These are phyloP conservation scores for Urocitellus parryii DNA, from an alignment of 2,113 vertebrate species.

Conservation along the genomic window DNA sequence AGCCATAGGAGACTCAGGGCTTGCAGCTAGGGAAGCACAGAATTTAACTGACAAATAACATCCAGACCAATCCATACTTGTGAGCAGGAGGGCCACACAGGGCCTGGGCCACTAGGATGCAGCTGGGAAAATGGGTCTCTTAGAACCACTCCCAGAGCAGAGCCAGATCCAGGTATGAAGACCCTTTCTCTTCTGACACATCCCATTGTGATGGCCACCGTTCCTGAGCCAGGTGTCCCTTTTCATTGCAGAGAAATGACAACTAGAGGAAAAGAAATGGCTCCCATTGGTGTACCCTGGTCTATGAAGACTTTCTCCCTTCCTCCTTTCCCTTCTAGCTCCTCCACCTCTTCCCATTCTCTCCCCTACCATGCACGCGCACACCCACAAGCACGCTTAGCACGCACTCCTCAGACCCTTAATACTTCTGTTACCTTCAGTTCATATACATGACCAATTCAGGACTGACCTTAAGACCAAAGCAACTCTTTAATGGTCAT, in stretches of 20 bases:
- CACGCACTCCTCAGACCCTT: slow-evolving; percentile 61
- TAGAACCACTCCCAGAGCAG: neutral
- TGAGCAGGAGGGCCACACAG: neutral
- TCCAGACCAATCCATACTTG: neutral
- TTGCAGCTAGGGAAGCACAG: slow-evolving; percentile 32
- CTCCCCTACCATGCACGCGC: neutral
- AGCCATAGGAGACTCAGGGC: neutral
- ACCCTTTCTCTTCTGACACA: neutral
- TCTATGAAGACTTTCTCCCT: neutral
- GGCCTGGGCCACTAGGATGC: neutral
- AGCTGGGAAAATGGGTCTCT: neutral
- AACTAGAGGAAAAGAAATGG: neutral
- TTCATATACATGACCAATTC: slow-evolving; percentile 54
- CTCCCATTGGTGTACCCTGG: neutral
- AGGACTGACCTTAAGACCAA: slow-evolving; percentile 66
- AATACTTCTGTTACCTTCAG: slow-evolving; percentile 71
- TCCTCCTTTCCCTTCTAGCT: neutral
- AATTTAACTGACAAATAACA: neutral
- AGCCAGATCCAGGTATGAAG: rapidly evolving
- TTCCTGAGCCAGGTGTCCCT: neutral
- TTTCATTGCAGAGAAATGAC: neutral
- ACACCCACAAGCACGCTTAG: neutral
- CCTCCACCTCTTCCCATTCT: slow-evolving; percentile 1
- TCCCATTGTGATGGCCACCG: neutral
- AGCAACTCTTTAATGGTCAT: slow-evolving; percentile 63